These are phyloP conservation scores for Mormyrus lacerda DNA, from an alignment of 2,113 vertebrate genomes.

Conservation along the genomic window DNA sequence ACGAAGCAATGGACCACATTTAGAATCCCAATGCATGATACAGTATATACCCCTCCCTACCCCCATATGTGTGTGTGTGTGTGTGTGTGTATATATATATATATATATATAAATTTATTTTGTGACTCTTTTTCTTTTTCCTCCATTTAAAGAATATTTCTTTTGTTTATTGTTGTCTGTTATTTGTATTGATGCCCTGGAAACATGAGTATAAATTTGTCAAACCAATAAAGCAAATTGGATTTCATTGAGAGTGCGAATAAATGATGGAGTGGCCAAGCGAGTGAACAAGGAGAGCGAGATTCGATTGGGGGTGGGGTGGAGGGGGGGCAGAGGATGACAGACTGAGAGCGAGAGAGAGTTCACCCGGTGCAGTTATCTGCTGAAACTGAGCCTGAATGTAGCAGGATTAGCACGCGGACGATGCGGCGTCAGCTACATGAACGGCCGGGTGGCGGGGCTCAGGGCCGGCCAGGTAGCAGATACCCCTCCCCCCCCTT, in stretches of 20 bases:
- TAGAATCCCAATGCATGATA: not conserved
- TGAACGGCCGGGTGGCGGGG: slow-evolving; percentile 8
- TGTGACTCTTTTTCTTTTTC: not conserved
- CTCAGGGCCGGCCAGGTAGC: not conserved
- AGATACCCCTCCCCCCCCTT: not conserved
- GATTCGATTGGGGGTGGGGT: not conserved
- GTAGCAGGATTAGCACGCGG: slow-evolving; percentile 29
- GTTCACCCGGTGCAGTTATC: slow-evolving; percentile 5
- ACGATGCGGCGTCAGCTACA: slow-evolving; percentile 23
- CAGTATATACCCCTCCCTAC: not conserved
- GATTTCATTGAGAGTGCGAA: not conserved
- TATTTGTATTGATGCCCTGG: not conserved
- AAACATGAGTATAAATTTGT: slow-evolving; percentile 12
- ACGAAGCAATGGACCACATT: not conserved
- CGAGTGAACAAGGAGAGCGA: not conserved
- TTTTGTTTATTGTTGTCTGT: slow-evolving; percentile 2
- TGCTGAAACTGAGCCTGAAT: slow-evolving; percentile 17
- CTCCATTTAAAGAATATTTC: not conserved
- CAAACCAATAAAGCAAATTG: slow-evolving; percentile 11
- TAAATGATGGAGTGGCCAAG: not conserved
- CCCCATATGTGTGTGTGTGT: not conserved
- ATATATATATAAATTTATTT: not conserved
- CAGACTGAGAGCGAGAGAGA: not conserved
- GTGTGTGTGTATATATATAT: not conserved
- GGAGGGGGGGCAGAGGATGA: not conserved